Conservation (phyloP, 2,888 invertebrate species). For the Copidosoma aretas region DNA sequence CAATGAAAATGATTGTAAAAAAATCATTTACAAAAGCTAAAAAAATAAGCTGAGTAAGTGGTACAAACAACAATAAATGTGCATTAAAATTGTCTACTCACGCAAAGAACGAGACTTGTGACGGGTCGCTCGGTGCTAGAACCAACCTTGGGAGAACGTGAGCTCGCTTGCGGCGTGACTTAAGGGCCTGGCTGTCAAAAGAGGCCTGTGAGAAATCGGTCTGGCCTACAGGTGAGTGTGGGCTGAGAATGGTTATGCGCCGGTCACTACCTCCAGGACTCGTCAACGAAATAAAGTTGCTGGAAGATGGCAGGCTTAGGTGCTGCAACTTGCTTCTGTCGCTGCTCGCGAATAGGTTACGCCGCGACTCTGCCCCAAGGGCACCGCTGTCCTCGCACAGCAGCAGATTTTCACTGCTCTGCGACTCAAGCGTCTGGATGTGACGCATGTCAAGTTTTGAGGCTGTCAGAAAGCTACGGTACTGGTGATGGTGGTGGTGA, state of each 20-base stretch:
- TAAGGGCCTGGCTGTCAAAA: conserved; percentile 62
- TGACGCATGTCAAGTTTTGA: conserved; percentile 72
- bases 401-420: conserved; percentile 69
- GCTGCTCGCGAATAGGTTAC: conserved; percentile 70
- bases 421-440: conserved; percentile 65
- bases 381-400: conserved; percentile 65
- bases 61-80: no score
- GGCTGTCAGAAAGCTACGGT: conserved; percentile 71
- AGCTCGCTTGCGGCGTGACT: conserved; percentile 74
- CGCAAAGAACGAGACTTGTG: conserved; percentile 70
- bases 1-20: no score
- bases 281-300: conserved; percentile 66
- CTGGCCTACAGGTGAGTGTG: conserved; percentile 74
- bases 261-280: conserved; percentile 66
- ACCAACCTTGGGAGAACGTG: conserved; percentile 74
- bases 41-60: no score
- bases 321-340: conserved; percentile 72
- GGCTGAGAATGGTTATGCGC: conserved; percentile 79
- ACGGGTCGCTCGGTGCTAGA: conserved; percentile 75
- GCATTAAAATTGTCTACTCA: no score
- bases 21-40: no score
- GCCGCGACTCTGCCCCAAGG: conserved; percentile 70
- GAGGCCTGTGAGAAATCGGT: conserved; percentile 71
- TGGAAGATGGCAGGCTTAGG: conserved; percentile 73
- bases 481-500: conserved; percentile 48